Percentiles rank a stretch among this genome's conserved stretches.
phyloP scores from a whole-genome alignment of 1,140 invertebrate species.

The Neoseiulus cucumeris region DNA sequence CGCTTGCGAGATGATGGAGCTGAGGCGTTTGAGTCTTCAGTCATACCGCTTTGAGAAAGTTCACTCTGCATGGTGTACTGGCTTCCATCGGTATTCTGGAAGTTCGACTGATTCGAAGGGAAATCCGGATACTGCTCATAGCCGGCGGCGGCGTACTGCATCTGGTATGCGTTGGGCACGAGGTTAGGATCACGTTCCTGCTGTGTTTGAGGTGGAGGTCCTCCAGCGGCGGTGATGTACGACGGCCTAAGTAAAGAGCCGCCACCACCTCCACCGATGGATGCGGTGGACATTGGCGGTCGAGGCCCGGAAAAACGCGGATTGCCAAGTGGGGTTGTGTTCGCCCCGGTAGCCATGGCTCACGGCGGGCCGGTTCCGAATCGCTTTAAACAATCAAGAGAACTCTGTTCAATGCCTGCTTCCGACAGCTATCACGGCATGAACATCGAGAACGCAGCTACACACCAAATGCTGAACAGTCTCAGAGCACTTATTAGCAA shows the following conservation, averaged over 20 bases:
- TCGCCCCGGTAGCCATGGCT: slow-evolving; percentile 7
- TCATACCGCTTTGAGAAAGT: background rate
- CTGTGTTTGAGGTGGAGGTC: background rate
- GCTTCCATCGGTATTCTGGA: background rate
- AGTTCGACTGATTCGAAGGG: slow-evolving; percentile 3
- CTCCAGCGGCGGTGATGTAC: background rate
- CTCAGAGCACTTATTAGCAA: too few relatives aligned
- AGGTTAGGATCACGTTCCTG: slow-evolving; percentile 8
- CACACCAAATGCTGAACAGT: too few relatives aligned
- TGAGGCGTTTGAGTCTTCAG: too few relatives aligned
- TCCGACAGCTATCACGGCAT: too few relatives aligned
- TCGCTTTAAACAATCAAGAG: too few relatives aligned
- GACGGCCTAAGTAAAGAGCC: background rate
- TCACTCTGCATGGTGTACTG: background rate
- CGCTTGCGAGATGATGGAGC: background rate
- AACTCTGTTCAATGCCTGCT: too few relatives aligned
- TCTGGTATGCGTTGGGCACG: background rate
- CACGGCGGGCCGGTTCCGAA: too few relatives aligned
- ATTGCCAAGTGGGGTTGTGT: slow-evolving; percentile 3
- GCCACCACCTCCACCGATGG: background rate
- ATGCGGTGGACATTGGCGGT: background rate
- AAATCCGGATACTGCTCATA: background rate
- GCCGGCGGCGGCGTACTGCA: too few relatives aligned
- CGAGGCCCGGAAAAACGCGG: background rate
- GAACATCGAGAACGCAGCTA: too few relatives aligned